These are phyloP conservation scores for Remorina albescens DNA, from an alignment of 2,797 vertebrate species.

Conservation along the genomic window DNA sequence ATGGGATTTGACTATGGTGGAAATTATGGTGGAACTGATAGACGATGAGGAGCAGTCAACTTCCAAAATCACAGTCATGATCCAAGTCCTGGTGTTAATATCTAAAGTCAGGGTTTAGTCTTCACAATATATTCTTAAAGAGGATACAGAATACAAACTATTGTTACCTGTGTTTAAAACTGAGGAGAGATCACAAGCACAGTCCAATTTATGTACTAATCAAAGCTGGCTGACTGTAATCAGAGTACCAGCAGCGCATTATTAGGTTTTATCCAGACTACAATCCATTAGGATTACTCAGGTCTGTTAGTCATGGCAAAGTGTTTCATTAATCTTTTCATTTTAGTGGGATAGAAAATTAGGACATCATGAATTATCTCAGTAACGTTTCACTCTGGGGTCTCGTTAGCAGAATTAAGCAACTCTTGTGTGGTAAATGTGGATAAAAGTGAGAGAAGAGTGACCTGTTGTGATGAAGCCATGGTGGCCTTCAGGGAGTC, in stretches of 20 bases:
- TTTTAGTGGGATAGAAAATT: slow-evolving; percentile 13
- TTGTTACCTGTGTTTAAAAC: not conserved
- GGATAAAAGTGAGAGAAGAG: not conserved
- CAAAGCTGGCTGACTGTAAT: not conserved
- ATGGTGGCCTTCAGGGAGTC: slow-evolving; percentile 85
- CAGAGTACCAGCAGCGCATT: slow-evolving; percentile 2
- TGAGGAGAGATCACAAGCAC: not conserved
- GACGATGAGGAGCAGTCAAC: not conserved
- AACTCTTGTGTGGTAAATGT: not conserved
- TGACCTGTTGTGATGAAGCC: slow-evolving; percentile 88
- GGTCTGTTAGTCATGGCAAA: slow-evolving; percentile 19
- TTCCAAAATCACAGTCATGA: not conserved
- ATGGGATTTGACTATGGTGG: not conserved
- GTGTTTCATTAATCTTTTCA: slow-evolving; percentile 22
- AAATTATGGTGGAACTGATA: not conserved
- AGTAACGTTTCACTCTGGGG: not conserved
- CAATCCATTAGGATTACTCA: slow-evolving; percentile 5
- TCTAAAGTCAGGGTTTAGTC: not conserved
- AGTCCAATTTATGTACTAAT: not conserved
- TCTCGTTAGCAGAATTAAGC: not conserved
- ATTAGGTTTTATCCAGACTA: slow-evolving; percentile 15
- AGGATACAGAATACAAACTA: not conserved
- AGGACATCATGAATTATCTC: not conserved
- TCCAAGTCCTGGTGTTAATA: not conserved
- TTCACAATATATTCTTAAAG: not conserved